Conservation (phyloP, 1,140 invertebrate genomes). For the Nebria ingens region DNA sequence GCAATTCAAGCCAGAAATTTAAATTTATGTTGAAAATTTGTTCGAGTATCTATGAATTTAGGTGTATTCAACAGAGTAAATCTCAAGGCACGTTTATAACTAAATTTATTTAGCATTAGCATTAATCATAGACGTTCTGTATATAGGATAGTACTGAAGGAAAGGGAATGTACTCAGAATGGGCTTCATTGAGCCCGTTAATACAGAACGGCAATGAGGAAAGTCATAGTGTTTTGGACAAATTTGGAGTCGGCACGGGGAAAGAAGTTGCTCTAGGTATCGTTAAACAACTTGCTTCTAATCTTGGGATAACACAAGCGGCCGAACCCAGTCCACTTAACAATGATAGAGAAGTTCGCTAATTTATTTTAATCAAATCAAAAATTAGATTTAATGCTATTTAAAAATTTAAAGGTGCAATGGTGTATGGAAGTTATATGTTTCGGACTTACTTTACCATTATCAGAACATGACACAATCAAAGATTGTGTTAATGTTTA, state of each 20-base stretch:
- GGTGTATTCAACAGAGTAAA: conserved; percentile 63
- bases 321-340: conserved; percentile 63
- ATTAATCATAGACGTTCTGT: conserved; percentile 10
- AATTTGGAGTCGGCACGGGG: conserved; percentile 64
- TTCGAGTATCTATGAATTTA: conserved; percentile 50
- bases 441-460: conserved; percentile 80
- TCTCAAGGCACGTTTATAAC: conserved; percentile 54
- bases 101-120: conserved; percentile 12
- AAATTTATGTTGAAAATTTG: neutral
- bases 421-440: conserved; percentile 92
- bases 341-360: conserved; percentile 61
- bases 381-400: conserved; percentile 15
- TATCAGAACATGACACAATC: conserved; percentile 86
- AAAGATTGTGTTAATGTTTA: conserved; percentile 95
- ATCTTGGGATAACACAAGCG: conserved; percentile 63
- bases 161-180: conserved; percentile 76
- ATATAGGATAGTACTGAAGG: conserved; percentile 36
- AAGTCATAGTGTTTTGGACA: conserved; percentile 71
- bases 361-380: conserved; percentile 10
- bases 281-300: conserved; percentile 67
- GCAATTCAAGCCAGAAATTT: neutral
- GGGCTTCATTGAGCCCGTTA: conserved; percentile 63
- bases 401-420: no score
- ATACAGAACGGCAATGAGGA: conserved; percentile 55
- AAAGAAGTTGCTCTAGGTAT: conserved; percentile 75